Conservation (phyloP, 2,797 vertebrate genomes). For the Gymnothorax javanicus region DNA sequence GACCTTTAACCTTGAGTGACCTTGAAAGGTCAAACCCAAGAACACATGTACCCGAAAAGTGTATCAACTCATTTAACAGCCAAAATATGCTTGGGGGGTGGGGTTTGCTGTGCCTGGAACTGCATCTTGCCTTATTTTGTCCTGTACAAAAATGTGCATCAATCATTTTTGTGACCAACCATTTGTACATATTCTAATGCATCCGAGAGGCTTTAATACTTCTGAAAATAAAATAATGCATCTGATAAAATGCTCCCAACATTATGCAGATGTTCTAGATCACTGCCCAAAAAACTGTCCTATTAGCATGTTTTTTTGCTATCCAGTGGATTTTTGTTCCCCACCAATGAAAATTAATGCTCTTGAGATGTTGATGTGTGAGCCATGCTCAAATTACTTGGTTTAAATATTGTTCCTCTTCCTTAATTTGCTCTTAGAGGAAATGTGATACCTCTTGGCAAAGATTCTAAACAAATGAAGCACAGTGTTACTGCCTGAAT, state of each 20-base stretch:
- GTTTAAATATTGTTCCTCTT: background rate
- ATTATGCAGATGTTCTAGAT: background rate
- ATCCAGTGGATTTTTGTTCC: background rate
- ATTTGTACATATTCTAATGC: background rate
- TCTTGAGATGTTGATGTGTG: background rate
- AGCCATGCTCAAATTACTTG: background rate
- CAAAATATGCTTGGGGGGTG: too few species aligned
- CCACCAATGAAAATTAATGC: background rate
- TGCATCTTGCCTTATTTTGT: too few species aligned
- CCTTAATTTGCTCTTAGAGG: background rate
- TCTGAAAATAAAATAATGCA: background rate
- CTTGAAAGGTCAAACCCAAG: too few species aligned
- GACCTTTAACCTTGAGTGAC: too few species aligned
- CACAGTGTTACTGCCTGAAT: background rate
- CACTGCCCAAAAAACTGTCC: background rate
- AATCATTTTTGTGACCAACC: background rate
- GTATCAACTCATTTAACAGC: too few species aligned
- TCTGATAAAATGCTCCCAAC: background rate
- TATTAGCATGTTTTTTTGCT: background rate
- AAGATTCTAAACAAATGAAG: background rate
- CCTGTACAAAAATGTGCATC: background rate
- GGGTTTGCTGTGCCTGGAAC: too few species aligned
- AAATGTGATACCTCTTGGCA: conserved; percentile 10
- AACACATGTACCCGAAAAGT: too few species aligned
- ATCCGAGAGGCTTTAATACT: background rate